Evolutionary conservation across 1,140 invertebrate genomes (phyloP).

Genomic region (Rhyzopertha dominica): DNA sequence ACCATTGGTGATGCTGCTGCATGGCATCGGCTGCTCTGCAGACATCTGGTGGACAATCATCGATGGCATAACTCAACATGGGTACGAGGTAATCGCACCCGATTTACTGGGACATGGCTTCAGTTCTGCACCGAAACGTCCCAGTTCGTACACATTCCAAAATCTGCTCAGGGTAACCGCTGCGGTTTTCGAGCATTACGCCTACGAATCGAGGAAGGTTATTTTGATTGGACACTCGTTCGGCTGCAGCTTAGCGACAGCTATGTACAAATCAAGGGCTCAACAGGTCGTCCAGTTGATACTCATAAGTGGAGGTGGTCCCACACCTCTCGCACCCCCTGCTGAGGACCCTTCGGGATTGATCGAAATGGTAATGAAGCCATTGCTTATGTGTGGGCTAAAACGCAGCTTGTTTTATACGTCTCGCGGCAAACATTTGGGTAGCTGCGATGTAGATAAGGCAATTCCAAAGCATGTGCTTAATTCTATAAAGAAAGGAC

Average conservation of each 20-base stretch:
- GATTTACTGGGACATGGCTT: conserved; percentile 70
- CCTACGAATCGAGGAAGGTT: conserved; percentile 34
- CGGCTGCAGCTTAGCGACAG: conserved; percentile 64
- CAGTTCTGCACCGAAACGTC: conserved; percentile 57
- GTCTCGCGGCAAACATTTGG: conserved; percentile 53
- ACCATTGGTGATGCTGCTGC: conserved; percentile 63
- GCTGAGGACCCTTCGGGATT: conserved; percentile 47
- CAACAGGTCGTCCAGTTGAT: conserved; percentile 60
- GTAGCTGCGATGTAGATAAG: conserved; percentile 49
- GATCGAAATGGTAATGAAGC: conserved; percentile 48
- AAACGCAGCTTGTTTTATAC: conserved; percentile 51
- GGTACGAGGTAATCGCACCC: conserved; percentile 64
- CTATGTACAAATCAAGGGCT: conserved; percentile 57
- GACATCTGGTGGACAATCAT: conserved; percentile 63
- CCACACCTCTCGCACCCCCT: conserved; percentile 62
- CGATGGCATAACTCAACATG: conserved; percentile 55
- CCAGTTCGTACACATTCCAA: conserved; percentile 59
- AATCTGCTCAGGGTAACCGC: conserved; percentile 59
- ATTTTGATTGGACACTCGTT: conserved; percentile 59
- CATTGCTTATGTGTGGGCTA: conserved; percentile 52
- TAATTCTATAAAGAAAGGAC: conserved; percentile 50
- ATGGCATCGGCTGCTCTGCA: conserved; percentile 68
- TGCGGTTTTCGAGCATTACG: conserved; percentile 57
- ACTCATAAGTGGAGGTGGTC: conserved; percentile 66
- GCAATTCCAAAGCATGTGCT: conserved; percentile 57